Base-by-base conservation (phyloP, 2,888 invertebrate genomes). In the Callyntrura sp. region DNA sequence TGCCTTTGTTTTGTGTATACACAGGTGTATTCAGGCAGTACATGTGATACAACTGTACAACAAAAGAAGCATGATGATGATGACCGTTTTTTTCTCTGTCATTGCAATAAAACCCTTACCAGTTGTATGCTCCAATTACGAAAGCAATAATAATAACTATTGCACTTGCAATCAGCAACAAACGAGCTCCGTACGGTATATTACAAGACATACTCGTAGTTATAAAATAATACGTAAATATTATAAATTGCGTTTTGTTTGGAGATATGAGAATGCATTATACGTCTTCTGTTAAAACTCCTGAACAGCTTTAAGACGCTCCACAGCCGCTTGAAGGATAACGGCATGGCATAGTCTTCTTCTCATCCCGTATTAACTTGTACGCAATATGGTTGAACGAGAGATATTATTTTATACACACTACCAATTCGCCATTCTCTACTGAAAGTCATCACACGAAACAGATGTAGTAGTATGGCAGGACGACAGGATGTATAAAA, bases 381-480 rank as follows among this genome's bases (percentile, higher is more conserved):
- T 20, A 17, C 8, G 20, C 60, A n/a, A 35, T n/a, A n/a, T 35
- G 35, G 35, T 2, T 6, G 35, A 35, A 35, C 35, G 6, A 35
- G 35, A 35, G 35, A 35, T 35, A 35, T 2, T 35, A 35, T 35
- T 6, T 35, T 35, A 35, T 35, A 48, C 48, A 9, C 48, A 6
- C 11, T 48, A 35, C 35, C 35, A 35, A 35, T 35, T 35, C 35
- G 35, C 35, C 35, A 35, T 35, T 51, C 35, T 35, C 35, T 6
- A 6, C 20, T 20, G 17, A 73, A 73, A 73, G 73, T 73, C 73
- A 73, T 73, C 45, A 48, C 45, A 73, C 48, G 73, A 45, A 73
- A 73, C 73, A 73, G 73, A 73, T 73, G 35, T 35, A 35, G 2
- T 6, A 73, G n/a, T n/a, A n/a, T n/a, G n/a, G n/a, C n/a, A 73